Evolutionary conservation across 2,888 invertebrate species (phyloP), one percentile per base, ranked within the genome.

Genomic region (Sminthurinus aureus): DNA sequence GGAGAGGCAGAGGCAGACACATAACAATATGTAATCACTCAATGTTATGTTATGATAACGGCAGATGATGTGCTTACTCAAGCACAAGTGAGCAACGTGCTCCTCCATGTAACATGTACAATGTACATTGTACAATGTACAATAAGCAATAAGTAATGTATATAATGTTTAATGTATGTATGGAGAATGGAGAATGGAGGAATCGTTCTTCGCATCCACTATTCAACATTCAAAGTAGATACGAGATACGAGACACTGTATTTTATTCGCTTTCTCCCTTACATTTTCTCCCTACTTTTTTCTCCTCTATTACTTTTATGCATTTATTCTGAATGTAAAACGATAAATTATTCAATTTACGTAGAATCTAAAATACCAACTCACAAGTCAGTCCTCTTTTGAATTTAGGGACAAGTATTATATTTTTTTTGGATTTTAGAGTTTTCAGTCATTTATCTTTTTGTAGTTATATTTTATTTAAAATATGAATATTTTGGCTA

Each of bases 31-130:
- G 85, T 84, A 84, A 84, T 85, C 84, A 85, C 84, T 86, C 86
- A 83, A 83, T 86, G 84, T 86, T 81, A 83, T 86, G 84, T 86
- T 86, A 86, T 86, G 81, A 86, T 85, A 86, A 85, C 83, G 84
- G 73, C 79, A 81, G 81, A 86, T 86, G 85, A 86, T 85, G 79
- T 85, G 86, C 86, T 86, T 84, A 66, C 85, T 84, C 83, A 83
- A 86, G 86, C 86, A 86, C 84, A 86, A 86, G 83, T 83, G 84
- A 86, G 83, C 77, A 82, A 78, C 83, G 78, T 83, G 73, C 78
- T 78, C 78, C 83, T 78, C 71, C 78, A 78, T 78, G 76, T 77
- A 69, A 69, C 67, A 69, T 69, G n/a, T 11, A 58, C 58, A 18
- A 58, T 58, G 18, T 11, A 58, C 15, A 58, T 58, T 38, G 38